Conservation (phyloP, 2,113 vertebrate species). For the Lagopus leucura region DNA sequence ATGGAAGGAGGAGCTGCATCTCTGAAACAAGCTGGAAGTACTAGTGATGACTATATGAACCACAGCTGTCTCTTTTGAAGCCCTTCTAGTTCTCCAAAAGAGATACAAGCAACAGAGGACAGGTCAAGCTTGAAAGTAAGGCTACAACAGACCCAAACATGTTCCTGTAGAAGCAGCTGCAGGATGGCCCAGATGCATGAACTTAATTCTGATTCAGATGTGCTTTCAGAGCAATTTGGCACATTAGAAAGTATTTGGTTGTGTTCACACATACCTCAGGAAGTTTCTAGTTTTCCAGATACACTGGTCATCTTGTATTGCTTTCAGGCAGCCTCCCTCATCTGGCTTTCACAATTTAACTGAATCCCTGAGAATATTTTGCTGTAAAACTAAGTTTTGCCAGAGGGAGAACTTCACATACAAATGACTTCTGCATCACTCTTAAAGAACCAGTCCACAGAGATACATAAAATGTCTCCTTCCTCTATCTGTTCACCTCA, state of each 20-base stretch:
- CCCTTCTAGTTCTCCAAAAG: not conserved
- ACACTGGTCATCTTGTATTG: not conserved
- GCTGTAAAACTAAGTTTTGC: not conserved
- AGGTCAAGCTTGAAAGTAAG: not conserved
- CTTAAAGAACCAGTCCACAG: not conserved
- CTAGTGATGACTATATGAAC: not conserved
- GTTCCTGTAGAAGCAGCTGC: not conserved
- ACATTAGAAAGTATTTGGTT: not conserved
- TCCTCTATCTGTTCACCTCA: constrained; percentile 5
- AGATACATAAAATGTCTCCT: not conserved
- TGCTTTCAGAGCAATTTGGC: not conserved
- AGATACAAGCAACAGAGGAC: not conserved
- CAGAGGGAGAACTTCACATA: not conserved
- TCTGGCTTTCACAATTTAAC: not conserved
- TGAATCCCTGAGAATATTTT: not conserved
- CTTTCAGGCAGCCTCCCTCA: not conserved
- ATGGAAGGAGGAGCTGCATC: not conserved
- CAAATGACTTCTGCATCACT: not conserved
- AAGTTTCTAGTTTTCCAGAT: not conserved
- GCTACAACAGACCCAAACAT: not conserved
- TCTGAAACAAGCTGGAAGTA: not conserved
- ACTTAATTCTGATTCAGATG: not conserved
- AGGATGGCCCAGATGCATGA: not conserved
- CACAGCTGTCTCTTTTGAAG: not conserved
- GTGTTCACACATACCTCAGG: not conserved